Base-by-base conservation (phyloP, 92 coral and sea anemone genomes). In the Porites divaricata region DNA sequence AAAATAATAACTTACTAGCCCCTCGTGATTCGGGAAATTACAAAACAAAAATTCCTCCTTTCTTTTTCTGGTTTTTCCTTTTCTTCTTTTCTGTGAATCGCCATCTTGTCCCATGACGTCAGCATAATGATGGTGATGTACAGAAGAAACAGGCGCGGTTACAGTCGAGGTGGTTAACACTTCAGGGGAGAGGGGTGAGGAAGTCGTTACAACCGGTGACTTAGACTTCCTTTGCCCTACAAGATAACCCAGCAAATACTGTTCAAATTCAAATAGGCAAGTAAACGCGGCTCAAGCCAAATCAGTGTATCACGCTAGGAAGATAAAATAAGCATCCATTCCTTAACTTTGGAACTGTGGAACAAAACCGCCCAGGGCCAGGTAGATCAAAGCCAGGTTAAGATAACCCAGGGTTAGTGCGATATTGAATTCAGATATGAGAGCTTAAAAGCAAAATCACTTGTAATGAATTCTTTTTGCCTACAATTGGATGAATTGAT, bases 1-100 rank as follows among this genome's bases (percentile, higher is more conserved):
- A 49, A 6, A 41, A 50, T 5, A 1, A 21, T 50, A 35, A 70
- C 94, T 86, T 76, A 96, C 99, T 95, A 96, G 80, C 14, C 92
- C 95, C 28, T 90, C 97, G 80, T 96, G 99, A 74, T 85, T 90
- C 52, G 99, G 88, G 26, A 96, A 87, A 69, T 96, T 96, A 68
- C 99, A 96, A 70, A 75, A 95, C 80, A 85, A 83, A 45, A 87
- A 93, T 5, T 93, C 95, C 22, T 71, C 76, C 17, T 73, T 54
- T 72, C 83, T 87, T 48, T 63, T 87, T 63, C 49, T 83, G 73
- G 57, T 57, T 61, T 83, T 88, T 16, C 86, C 83, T 56, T 72
- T 84, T 49, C 82, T 78, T 84, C 89, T 83, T 84, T 85, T 90
- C 64, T 45, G 79, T 4, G 81, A 14, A 75, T 87, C 86, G 48